Conservation (phyloP, 2,797 vertebrate genomes). For the Aselliscus stoliczkanus region DNA sequence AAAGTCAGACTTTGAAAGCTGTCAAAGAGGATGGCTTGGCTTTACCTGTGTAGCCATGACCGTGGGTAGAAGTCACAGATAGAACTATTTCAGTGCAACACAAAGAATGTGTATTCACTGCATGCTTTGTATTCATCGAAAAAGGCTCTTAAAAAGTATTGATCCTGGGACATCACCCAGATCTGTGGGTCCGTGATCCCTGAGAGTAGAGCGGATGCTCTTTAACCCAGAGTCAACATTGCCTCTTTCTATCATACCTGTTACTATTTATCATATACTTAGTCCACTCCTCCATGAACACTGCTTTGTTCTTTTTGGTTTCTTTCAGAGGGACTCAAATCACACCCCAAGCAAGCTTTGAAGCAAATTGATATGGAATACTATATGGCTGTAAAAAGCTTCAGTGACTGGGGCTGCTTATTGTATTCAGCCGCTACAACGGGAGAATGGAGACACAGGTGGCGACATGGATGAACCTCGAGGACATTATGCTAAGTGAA, state of each 20-base stretch:
- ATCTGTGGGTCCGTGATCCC: background rate
- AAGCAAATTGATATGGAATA: background rate
- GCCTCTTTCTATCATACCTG: background rate
- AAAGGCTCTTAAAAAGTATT: background rate
- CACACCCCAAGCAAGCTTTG: background rate
- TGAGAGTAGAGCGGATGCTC: background rate
- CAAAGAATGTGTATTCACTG: background rate
- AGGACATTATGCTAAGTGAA: background rate
- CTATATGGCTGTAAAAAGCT: background rate
- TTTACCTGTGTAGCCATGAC: background rate
- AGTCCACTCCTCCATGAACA: no score
- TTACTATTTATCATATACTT: background rate
- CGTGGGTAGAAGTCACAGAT: background rate
- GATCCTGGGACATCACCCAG: background rate
- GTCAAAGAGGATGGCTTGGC: background rate
- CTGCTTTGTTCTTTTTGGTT: background rate
- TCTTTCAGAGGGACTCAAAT: background rate
- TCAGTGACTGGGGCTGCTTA: background rate
- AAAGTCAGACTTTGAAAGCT: background rate
- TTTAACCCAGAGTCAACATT: background rate
- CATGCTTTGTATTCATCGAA: background rate
- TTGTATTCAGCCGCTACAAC: background rate
- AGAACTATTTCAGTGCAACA: accelerated
- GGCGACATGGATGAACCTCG: background rate
- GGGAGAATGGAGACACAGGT: background rate